These are phyloP conservation scores for Muscicapa adusta DNA, from an alignment of 2,113 vertebrate species.

Conservation along the genomic window DNA sequence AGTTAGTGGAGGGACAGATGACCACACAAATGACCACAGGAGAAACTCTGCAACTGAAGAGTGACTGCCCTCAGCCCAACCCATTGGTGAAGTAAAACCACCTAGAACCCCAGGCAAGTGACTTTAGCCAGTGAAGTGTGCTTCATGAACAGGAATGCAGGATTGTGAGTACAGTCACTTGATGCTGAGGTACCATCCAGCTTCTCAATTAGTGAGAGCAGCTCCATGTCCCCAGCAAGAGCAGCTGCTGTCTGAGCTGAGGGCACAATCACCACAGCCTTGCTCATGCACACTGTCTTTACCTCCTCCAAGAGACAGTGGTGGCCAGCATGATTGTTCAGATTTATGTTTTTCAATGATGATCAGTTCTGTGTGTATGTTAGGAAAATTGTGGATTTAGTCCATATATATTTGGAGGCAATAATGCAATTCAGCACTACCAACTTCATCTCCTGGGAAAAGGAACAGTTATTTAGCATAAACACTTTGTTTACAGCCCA, in stretches of 20 bases:
- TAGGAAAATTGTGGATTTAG: not conserved
- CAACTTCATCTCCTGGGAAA: not conserved
- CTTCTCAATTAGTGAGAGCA: not conserved
- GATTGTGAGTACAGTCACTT: not conserved
- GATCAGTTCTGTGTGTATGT: not conserved
- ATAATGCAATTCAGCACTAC: not conserved
- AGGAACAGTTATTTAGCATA: not conserved
- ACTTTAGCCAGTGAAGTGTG: not conserved
- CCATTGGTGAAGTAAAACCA: not conserved
- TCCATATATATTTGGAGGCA: not conserved
- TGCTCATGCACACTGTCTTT: rapidly evolving
- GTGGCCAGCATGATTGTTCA: not conserved
- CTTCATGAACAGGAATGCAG: not conserved
- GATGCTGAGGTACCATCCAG: not conserved
- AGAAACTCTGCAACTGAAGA: not conserved
- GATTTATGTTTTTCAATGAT: not conserved
- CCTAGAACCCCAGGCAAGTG: not conserved
- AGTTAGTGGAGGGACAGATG: not conserved
- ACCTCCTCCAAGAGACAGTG: not conserved
- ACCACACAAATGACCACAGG: not conserved
- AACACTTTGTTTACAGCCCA: not conserved
- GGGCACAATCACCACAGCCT: not conserved
- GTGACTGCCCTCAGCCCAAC: not conserved
- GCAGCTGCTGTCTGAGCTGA: not conserved
- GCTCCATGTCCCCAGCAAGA: not conserved